phyloP scores from a whole-genome alignment of 2,797 vertebrate genomes.

The Mustela erminea region DNA sequence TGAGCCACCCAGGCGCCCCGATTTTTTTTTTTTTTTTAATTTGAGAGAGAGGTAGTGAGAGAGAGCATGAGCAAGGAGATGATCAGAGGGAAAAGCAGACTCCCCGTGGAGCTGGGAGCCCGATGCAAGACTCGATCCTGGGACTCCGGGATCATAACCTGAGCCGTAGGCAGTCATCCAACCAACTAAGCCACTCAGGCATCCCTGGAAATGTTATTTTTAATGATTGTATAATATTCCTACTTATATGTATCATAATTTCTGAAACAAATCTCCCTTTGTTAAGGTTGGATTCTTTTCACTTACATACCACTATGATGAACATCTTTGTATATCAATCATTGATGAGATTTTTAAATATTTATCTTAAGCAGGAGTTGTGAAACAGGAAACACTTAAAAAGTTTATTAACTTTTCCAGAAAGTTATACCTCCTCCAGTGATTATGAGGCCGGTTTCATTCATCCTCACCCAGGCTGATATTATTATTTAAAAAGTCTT shows the following conservation, averaged over 20 bases:
- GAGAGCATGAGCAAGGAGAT: too few relatives aligned
- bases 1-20: too few relatives aligned
- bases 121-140: too few relatives aligned
- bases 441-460: neutral
- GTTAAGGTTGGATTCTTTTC: neutral
- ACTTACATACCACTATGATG: neutral
- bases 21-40: neutral
- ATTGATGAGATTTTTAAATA: neutral
- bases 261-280: neutral
- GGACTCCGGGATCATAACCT: too few relatives aligned
- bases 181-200: too few relatives aligned
- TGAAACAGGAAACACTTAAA: neutral
- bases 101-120: too few relatives aligned
- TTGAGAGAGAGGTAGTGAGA: too few relatives aligned
- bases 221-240: neutral
- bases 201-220: slow-evolving; percentile 7
- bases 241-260: neutral
- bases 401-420: neutral
- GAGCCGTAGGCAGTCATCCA: too few relatives aligned
- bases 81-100: neutral
- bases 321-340: neutral
- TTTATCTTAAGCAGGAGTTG: neutral
- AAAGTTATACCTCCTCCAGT: neutral
- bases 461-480: neutral
- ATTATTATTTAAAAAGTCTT: slow-evolving; percentile 10